Base-by-base conservation (phyloP, 2,888 invertebrate species). In the Neria commutata region DNA sequence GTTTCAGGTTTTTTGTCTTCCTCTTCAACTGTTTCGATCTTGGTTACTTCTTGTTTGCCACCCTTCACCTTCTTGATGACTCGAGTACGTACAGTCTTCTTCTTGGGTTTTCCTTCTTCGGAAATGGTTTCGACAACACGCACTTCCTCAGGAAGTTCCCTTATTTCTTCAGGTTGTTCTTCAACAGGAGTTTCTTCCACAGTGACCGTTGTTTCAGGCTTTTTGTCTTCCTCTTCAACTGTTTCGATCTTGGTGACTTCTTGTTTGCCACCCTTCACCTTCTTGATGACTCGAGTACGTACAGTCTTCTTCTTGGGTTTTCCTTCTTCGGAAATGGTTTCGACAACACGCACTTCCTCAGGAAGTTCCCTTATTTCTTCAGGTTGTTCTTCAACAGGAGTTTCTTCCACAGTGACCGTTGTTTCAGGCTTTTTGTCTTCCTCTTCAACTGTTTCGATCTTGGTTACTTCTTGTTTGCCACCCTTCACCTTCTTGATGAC, bases 61-160 rank as follows among this genome's bases (percentile, higher is more conserved):
- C 66, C 70, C 63, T 68, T 69, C 17, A 66, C 49, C 63, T 69
- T 70, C 51, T 70, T 70, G 26, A 70, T 69, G 3, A 67, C 61
- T 3, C 69, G 67, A 25, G 70, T 70, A 16, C 67, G 64, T 21
- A 69, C 68, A 61, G 62, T 69, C 61, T 64, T 70, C 51, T 66
- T 70, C 33, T 55, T 68, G 0, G 67, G 66, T 5, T 63, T 68
- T 21, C 69, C 70, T 19, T 70, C 70, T 61, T 68, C 66, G 5
- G 66, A 29, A 2, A 70, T 55, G 0, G 65, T 59, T 58, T 70
- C 69, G 5, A 70, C 49, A 0, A 67, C 57, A n/a, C 54, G 65
- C 14, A 65, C 60, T 24, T 65, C 65, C 3, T 62, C 65, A 2
- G 65, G 65, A 29, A 65, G 60, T 17, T 65, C 65, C 34, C 58